Base-by-base conservation (phyloP, 2,888 invertebrate species). In the Sthenelais limicola region DNA sequence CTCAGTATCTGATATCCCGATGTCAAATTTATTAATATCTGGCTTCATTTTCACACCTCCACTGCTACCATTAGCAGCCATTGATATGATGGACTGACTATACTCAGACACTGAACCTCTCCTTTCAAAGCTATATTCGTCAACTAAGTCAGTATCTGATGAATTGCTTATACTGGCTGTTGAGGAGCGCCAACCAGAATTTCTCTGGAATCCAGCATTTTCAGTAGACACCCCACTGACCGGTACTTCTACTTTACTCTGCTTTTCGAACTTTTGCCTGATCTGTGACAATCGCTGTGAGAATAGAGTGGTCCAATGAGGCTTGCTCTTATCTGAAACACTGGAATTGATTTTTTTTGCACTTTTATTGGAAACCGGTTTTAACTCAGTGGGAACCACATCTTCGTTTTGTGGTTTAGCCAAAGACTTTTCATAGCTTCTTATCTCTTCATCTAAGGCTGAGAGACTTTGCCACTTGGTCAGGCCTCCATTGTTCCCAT, bases 221-320 rank as follows among this genome's bases (percentile, higher is more conserved):
- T 26, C 4, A 15, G 51, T 12, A 51, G 51, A 51, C 12, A n/a
- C 12, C 51, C 51, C 51, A 7, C 7, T 26, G 5, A 21, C 4
- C 1, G 52, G 15, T 33, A 43, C 30, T 21, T 73, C 73, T 7
- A 47, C 30, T 9, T 49, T 47, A 43, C 73, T 58, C 33, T 54
- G 54, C 30, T 49, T 69, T 47, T 73, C 73, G 33, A 73, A 70
- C 43, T 67, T 51, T 54, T 74, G 73, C 28, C 73, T 26, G 49
- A 74, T 74, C 67, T 71, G 71, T 5, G 62, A 38, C n/a, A 74
- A 47, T 18, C 73, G 47, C 47, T 71, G 66, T 1, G 70, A 71
- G 33, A 74, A 74, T 32, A 71, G 58, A 21, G 58, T 35, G 21
- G 73, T 58, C 73, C 73, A 74, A 33, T 71, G 69, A 9, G 71